Conservation (phyloP, 2,797 vertebrate species). For the Columba guinea region DNA sequence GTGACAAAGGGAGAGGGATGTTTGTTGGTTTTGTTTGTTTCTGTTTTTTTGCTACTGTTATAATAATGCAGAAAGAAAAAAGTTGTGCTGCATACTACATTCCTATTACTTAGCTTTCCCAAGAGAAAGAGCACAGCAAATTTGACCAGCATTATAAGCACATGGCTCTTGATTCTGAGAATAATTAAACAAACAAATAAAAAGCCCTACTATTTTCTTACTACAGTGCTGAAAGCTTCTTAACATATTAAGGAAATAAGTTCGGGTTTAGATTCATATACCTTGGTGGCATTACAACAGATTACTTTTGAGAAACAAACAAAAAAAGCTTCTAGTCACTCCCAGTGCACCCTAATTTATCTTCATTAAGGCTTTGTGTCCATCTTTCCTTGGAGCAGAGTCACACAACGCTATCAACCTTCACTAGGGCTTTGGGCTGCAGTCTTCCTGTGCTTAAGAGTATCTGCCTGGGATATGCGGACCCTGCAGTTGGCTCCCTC, state of each 20-base stretch:
- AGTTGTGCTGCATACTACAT: background rate
- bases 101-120: background rate
- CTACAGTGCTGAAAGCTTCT: background rate
- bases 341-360: background rate
- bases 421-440: background rate
- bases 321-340: background rate
- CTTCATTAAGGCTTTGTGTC: background rate
- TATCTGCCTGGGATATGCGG: background rate
- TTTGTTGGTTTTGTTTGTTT: background rate
- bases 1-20: too few species aligned
- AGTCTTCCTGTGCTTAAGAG: background rate
- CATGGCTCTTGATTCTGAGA: background rate
- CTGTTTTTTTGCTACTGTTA: background rate
- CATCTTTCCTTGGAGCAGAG: background rate
- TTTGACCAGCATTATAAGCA: background rate
- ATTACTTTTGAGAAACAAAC: background rate
- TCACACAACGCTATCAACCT: background rate
- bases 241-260: background rate
- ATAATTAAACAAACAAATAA: background rate
- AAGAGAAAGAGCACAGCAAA: background rate
- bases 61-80: background rate
- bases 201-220: background rate
- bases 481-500: background rate
- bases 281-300: background rate
- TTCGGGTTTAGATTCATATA: background rate